Conservation (phyloP, 2,113 vertebrate genomes). For the Falcunculus frontatus region DNA sequence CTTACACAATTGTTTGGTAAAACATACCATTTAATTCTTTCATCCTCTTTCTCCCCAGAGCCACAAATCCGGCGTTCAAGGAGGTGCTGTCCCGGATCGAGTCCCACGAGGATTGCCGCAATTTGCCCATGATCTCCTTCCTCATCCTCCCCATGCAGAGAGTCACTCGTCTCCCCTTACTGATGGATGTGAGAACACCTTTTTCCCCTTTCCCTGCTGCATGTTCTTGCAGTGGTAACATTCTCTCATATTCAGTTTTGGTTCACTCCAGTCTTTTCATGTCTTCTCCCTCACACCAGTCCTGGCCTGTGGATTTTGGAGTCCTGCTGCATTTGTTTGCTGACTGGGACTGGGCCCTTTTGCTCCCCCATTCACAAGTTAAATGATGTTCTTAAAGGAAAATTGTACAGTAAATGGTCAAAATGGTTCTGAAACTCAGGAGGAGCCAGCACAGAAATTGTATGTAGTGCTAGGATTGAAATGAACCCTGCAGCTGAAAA, state of each 20-base stretch:
- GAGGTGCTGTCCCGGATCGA: slow-evolving; percentile 87
- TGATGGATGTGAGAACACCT: slow-evolving; percentile 90
- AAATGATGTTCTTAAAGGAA: background rate
- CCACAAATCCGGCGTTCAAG: slow-evolving; percentile 87
- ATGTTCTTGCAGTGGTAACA: background rate
- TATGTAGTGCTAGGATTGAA: background rate
- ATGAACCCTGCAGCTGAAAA: background rate
- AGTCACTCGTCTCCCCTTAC: slow-evolving; percentile 91
- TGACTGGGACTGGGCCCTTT: background rate
- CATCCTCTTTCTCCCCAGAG: slow-evolving; percentile 43
- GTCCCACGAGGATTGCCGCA: slow-evolving; percentile 87
- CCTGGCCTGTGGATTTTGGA: background rate
- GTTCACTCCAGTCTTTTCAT: background rate
- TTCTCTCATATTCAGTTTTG: accelerated
- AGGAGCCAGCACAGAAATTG: background rate
- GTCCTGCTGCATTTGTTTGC: background rate
- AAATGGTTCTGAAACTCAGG: background rate
- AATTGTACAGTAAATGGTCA: background rate
- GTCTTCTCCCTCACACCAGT: background rate
- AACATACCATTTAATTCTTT: accelerated
- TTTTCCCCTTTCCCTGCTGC: background rate
- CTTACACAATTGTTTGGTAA: background rate
- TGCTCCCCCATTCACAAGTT: background rate
- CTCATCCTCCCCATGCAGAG: slow-evolving; percentile 99
- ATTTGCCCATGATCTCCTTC: slow-evolving; percentile 96